A percentile compares a stretch with the other conserved stretches of the same genome.
phyloP scores from a whole-genome alignment of 2,797 vertebrate species.

The Protosalanx chinensis region DNA sequence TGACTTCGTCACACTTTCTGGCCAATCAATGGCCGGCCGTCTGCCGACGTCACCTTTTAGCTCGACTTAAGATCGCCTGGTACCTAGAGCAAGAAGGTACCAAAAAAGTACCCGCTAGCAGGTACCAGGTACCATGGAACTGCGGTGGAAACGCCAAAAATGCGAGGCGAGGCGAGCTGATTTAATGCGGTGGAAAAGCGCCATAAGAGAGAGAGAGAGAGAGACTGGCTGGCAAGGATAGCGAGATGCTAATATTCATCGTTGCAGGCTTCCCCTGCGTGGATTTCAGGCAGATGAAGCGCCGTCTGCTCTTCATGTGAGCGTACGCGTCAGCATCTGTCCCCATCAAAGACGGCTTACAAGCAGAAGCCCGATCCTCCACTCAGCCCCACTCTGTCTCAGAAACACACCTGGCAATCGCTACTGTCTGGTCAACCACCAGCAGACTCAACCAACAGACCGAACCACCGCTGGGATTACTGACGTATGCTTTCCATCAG shows the following conservation, averaged over 20 bases:
- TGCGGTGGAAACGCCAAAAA: no score
- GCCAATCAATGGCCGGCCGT: no score
- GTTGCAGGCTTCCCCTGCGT: constrained; percentile 26
- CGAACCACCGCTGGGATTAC: constrained; percentile 10
- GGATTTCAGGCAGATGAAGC: constrained; percentile 27
- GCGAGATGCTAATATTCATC: constrained; percentile 17
- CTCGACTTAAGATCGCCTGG: no score
- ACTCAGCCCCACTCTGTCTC: constrained; percentile 44
- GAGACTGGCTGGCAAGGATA: neutral
- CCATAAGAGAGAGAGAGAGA: neutral
- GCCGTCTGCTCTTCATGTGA: constrained; percentile 36
- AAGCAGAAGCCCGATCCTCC: constrained; percentile 43
- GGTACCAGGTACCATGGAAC: no score
- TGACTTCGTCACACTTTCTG: no score
- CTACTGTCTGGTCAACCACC: constrained; percentile 31
- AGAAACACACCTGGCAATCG: constrained; percentile 43
- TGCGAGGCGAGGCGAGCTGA: no score
- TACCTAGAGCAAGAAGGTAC: no score
- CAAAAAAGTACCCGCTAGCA: no score
- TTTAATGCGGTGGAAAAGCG: no score
- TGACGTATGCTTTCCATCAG: neutral
- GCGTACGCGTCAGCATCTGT: constrained; percentile 45
- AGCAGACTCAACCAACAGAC: constrained; percentile 3
- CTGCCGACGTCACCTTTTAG: no score
- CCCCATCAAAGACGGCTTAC: constrained; percentile 41